Conservation (phyloP, 2,797 vertebrate genomes). For the Danio aesculapii region DNA sequence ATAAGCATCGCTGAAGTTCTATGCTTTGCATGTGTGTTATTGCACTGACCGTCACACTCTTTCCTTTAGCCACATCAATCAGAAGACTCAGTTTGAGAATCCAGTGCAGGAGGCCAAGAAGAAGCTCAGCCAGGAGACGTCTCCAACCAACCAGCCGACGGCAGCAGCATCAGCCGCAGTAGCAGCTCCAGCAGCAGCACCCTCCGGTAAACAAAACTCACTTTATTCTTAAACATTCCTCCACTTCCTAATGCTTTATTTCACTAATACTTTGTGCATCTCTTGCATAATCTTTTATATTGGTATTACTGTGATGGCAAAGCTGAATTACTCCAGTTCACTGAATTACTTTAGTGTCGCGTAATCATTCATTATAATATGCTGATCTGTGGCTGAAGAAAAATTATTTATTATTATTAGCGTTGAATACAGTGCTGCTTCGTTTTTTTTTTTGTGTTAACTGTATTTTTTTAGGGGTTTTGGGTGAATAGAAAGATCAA, state of each 20-base stretch:
- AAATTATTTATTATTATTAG: not conserved
- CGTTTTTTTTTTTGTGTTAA: not conserved
- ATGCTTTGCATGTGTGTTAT: constrained; percentile 16
- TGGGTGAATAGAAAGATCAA: not conserved
- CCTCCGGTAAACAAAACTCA: constrained; percentile 70
- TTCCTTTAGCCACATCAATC: constrained; percentile 91
- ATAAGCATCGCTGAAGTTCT: constrained; percentile 13
- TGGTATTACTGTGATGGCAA: not conserved
- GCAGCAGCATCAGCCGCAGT: constrained; percentile 41
- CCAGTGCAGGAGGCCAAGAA: constrained; percentile 95
- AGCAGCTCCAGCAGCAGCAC: constrained; percentile 51
- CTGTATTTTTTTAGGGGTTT: no score
- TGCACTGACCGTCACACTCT: constrained; percentile 44
- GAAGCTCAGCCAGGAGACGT: constrained; percentile 75
- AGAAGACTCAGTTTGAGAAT: constrained; percentile 99
- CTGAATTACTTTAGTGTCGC: not conserved
- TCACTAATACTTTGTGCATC: not conserved
- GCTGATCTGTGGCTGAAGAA: not conserved
- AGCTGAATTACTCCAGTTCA: not conserved
- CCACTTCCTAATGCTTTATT: not conserved
- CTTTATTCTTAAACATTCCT: not conserved
- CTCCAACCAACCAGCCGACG: constrained; percentile 56
- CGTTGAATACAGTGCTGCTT: not conserved
- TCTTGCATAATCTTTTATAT: not conserved
- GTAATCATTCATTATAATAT: not conserved